phyloP scores from a whole-genome alignment of 2,888 invertebrate species.

The Exephanes ischioxanthus region DNA sequence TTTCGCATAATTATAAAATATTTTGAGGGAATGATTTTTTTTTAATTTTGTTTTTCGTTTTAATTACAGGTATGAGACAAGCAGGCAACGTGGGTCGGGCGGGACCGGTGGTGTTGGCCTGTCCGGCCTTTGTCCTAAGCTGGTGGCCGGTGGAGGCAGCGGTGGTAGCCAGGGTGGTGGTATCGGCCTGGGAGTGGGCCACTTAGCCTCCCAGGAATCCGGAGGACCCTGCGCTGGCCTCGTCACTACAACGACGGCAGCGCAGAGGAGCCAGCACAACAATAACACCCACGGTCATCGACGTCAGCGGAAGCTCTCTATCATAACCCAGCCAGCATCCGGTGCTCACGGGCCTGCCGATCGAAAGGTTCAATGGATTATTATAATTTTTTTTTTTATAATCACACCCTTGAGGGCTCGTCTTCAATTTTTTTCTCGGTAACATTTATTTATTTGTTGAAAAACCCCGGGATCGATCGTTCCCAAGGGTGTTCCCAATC shows the following conservation, averaged over 20 bases:
- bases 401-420: neutral
- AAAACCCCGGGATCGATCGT: too few relatives aligned
- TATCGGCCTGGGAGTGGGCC: constrained; percentile 82
- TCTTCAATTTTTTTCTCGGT: too few relatives aligned
- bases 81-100: constrained; percentile 83
- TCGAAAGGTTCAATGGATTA: constrained; percentile 76
- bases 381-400: neutral
- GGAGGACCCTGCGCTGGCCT: constrained; percentile 77
- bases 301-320: constrained; percentile 82
- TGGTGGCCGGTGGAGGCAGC: constrained; percentile 81
- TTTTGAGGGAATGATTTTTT: neutral
- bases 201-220: constrained; percentile 82
- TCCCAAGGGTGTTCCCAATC: too few relatives aligned
- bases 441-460: too few relatives aligned
- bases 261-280: constrained; percentile 78
- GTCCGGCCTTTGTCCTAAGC: constrained; percentile 83
- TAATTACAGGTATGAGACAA: constrained; percentile 84
- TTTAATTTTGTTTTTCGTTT: neutral
- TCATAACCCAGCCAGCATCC: constrained; percentile 78
- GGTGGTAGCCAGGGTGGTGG: constrained; percentile 80
- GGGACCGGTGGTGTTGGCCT: constrained; percentile 81
- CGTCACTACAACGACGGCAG: constrained; percentile 71
- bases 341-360: constrained; percentile 76
- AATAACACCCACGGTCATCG: constrained; percentile 78
- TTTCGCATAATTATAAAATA: neutral